Conservation (phyloP, 1,140 invertebrate species). For the Grapholita molesta region DNA sequence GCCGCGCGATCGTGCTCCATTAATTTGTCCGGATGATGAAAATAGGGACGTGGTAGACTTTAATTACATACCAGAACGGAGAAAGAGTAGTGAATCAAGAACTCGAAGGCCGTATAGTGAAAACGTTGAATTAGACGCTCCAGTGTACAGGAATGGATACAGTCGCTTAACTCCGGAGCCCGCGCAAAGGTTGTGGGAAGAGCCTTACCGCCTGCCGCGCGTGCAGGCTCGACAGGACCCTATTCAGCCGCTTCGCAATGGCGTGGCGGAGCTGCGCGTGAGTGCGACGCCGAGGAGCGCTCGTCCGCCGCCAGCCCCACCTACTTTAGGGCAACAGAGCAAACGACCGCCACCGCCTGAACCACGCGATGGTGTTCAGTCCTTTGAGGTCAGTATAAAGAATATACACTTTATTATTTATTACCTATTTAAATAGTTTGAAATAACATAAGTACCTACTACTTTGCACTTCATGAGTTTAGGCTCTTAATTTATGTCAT, state of each 20-base stretch:
- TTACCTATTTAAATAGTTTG: no score
- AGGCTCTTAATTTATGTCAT: no score
- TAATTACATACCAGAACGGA: conserved; percentile 50
- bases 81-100: conserved; percentile 51
- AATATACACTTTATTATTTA: not conserved
- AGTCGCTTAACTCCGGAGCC: conserved; percentile 47
- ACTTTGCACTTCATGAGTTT: no score
- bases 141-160: conserved; percentile 59
- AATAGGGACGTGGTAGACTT: conserved; percentile 63
- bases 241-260: conserved; percentile 57
- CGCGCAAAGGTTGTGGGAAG: conserved; percentile 60
- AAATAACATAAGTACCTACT: no score
- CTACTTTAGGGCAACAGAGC: conserved; percentile 37
- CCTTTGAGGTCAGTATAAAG: conserved; percentile 63
- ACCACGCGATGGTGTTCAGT: conserved; percentile 61
- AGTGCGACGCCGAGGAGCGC: conserved; percentile 56
- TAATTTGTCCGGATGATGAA: conserved; percentile 61
- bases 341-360: conserved; percentile 68
- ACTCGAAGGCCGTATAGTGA: conserved; percentile 72
- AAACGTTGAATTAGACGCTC: conserved; percentile 59
- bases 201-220: conserved; percentile 60
- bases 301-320: conserved; percentile 56
- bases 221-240: conserved; percentile 62
- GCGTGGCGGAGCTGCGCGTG: conserved; percentile 62
- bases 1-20: conserved; percentile 45